Conservation (phyloP, 2,888 invertebrate species). For the Fragum whitleyi region DNA sequence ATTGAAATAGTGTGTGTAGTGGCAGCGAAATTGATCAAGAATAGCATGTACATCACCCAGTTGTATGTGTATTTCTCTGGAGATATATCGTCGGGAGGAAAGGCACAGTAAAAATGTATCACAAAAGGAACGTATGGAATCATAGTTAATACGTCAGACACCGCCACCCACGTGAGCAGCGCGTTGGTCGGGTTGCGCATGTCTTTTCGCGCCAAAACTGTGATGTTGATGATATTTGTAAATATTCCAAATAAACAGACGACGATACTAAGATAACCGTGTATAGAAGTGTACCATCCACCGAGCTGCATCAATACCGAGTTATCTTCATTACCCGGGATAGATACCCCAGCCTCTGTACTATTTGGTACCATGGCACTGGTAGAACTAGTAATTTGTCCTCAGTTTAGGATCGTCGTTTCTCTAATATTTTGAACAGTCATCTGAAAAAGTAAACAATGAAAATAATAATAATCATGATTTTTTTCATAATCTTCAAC, state of each 20-base stretch:
- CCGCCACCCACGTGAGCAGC: conserved; percentile 93
- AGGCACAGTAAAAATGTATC: conserved; percentile 87
- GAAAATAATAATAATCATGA: too few species aligned
- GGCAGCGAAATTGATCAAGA: conserved; percentile 96
- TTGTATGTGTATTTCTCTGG: conserved; percentile 79
- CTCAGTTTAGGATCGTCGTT: too few species aligned
- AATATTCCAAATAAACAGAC: conserved; percentile 96
- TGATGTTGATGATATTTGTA: conserved; percentile 95
- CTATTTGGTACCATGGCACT: conserved; percentile 19
- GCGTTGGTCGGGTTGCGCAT: conserved; percentile 96
- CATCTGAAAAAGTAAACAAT: too few species aligned
- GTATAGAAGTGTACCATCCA: conserved; percentile 86
- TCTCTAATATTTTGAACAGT: too few species aligned
- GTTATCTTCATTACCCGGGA: background rate
- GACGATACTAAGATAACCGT: conserved; percentile 93
- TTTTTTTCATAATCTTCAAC: too few species aligned
- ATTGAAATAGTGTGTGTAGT: conserved; percentile 96
- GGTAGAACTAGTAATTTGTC: background rate
- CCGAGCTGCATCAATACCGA: conserved; percentile 63
- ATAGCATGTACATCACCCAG: conserved; percentile 86
- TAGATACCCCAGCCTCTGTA: background rate
- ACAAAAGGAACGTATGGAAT: conserved; percentile 96
- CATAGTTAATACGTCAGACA: conserved; percentile 96
- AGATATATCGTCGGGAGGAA: conserved; percentile 61
- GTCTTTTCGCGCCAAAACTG: conserved; percentile 92